Base-by-base conservation (phyloP, 2,113 vertebrate species). In the Petaurus breviceps region DNA sequence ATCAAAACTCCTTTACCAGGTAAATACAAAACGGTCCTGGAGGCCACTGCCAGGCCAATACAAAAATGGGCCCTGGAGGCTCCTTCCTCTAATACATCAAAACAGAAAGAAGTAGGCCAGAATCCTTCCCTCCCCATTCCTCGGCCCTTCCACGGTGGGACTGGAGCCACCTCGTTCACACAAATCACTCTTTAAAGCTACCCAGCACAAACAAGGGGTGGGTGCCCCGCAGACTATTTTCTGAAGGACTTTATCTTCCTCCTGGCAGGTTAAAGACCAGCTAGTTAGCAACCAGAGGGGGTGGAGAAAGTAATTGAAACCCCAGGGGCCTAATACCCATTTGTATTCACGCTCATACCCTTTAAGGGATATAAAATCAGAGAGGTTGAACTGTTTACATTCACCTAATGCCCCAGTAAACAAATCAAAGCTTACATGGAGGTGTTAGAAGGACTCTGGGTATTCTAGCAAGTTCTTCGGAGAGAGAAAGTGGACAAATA, bases 251-350 rank as follows among this genome's bases (percentile, higher is more conserved):
- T 51, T 53, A 37, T 91, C 95, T 61, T 61, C 90, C 92, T 94
- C 93, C 92, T 84, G 9, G 61, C 95, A 95, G 94, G 95, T 98
- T 97, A 97, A 93, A 97, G 97, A 98, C 95, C 95, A 55, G 90
- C 96, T 51, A n/a, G 96, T 98, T 95, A 95, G 93, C 96, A 91
- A 68, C 52, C 10, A 50, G 95, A 94, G 3, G 43, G 97, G 94
- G 95, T 92, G 91, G 95, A 93, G 94, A 94, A 57, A 93, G 97
- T 90, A 97, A 96, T 28, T 90, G 95, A 98, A 97, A 97, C 98
- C 92, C 1, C 98, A 97, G 98, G 97, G 96, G 96, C 96, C 97
- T 97, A 97, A 97, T 97, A 93, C 94, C 96, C 96, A 96, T 96
- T 97, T 97, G 96, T 94, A 96, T 97, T 95, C 97, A 96, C 55